Conservation (phyloP, 2,797 vertebrate species). For the Nannoperca obscura region DNA sequence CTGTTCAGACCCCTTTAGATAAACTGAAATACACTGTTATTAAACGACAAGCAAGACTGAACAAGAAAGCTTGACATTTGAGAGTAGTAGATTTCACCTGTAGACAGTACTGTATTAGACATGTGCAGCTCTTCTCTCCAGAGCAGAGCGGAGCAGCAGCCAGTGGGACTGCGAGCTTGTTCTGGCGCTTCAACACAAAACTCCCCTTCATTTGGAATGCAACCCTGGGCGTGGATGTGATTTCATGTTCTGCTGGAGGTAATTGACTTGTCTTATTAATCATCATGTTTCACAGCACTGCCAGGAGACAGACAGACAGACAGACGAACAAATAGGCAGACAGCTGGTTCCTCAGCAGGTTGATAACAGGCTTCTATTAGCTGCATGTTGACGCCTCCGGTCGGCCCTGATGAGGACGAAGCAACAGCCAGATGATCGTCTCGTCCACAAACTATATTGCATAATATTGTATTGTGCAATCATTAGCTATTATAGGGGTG, state of each 20-base stretch:
- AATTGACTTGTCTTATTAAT: constrained; percentile 23
- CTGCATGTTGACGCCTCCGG: constrained; percentile 20
- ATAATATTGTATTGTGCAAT: constrained; percentile 1
- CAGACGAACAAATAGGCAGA: background rate
- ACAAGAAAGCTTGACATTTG: background rate
- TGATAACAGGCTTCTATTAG: constrained; percentile 12
- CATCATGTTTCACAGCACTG: constrained; percentile 9
- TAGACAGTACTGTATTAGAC: no score
- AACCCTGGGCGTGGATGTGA: background rate
- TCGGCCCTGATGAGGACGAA: background rate
- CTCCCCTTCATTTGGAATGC: background rate
- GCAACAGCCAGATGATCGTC: constrained; percentile 6
- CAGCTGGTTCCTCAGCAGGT: constrained; percentile 25
- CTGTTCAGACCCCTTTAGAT: background rate
- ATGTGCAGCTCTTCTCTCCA: background rate
- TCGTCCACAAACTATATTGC: constrained; percentile 8
- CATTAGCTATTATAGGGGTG: background rate
- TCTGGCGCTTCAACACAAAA: background rate
- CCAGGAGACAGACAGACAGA: constrained; percentile 13
- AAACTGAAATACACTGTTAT: background rate
- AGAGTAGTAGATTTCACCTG: background rate
- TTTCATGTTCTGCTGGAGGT: constrained; percentile 20
- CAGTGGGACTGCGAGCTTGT: background rate
- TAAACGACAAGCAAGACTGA: background rate
- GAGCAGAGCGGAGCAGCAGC: background rate